phyloP scores from a whole-genome alignment of 2,888 invertebrate species.

The Lasioglossum lativentre region DNA sequence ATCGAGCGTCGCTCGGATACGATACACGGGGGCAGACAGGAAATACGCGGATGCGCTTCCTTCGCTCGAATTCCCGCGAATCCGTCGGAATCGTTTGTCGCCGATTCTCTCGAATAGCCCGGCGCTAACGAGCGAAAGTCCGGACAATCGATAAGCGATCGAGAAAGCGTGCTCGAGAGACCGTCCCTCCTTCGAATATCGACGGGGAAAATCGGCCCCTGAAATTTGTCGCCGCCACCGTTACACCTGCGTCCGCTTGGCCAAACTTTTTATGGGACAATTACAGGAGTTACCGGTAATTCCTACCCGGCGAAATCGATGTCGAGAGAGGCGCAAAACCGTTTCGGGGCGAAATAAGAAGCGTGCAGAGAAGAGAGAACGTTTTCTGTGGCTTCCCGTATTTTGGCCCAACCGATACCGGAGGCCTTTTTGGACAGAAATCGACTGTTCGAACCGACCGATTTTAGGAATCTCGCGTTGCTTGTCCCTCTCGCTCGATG shows the following conservation, averaged over 20 bases:
- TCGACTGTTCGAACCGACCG: neutral
- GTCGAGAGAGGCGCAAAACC: too few species aligned
- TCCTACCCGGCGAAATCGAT: too few species aligned
- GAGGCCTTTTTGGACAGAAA: too few species aligned
- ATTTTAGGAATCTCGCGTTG: neutral
- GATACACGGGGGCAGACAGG: neutral
- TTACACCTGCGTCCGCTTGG: neutral
- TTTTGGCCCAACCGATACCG: neutral
- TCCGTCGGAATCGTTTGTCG: neutral
- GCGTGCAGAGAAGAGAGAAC: too few species aligned
- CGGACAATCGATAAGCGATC: constrained; percentile 18
- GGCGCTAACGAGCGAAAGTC: constrained; percentile 27
- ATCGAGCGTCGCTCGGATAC: neutral
- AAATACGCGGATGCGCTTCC: neutral
- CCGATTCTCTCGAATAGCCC: neutral
- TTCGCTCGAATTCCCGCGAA: neutral
- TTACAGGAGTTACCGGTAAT: neutral
- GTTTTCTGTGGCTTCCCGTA: neutral
- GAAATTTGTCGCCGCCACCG: neutral
- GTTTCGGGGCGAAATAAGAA: too few species aligned
- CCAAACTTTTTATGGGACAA: neutral
- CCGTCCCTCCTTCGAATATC: neutral
- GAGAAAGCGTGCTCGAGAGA: constrained; percentile 19
- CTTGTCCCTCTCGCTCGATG: neutral
- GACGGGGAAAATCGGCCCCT: neutral